phyloP scores from a whole-genome alignment of 2,888 invertebrate genomes.

The Congeria kusceri region DNA sequence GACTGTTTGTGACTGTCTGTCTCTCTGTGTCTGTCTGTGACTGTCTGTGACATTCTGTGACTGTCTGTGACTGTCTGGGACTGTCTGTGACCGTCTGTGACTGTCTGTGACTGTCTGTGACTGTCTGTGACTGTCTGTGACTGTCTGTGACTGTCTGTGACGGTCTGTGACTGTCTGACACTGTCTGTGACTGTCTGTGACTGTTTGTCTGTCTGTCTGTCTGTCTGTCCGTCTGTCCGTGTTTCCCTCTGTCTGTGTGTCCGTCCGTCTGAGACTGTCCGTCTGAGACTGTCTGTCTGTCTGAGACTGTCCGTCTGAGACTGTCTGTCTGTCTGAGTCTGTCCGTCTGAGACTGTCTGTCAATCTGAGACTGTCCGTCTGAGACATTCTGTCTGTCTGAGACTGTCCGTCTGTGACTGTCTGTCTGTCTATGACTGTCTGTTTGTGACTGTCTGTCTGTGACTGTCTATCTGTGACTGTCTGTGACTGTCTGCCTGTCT shows the following conservation, averaged over 20 bases:
- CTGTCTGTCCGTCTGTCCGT: too few relatives aligned
- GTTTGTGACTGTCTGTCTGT: too few relatives aligned
- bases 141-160: too few relatives aligned
- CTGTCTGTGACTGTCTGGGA: too few relatives aligned
- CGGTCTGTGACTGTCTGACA: slow-evolving; percentile 13
- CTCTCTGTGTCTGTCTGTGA: too few relatives aligned
- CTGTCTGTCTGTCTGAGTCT: slow-evolving; percentile 5
- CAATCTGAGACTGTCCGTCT: too few relatives aligned
- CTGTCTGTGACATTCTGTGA: not conserved
- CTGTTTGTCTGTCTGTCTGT: not conserved
- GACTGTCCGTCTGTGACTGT: slow-evolving; percentile 1
- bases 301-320: not conserved
- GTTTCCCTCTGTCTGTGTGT: slow-evolving; percentile 14
- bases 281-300: not conserved
- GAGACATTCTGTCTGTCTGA: not conserved
- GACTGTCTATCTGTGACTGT: too few relatives aligned
- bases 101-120: too few relatives aligned
- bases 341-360: not conserved
- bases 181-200: slow-evolving; percentile 13
- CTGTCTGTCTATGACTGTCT: slow-evolving; percentile 7
- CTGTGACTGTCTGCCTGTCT: too few relatives aligned
- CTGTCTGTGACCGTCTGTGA: too few relatives aligned
- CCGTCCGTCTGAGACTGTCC: slow-evolving; percentile 2
- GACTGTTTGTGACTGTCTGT: too few relatives aligned
- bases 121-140: too few relatives aligned